Percentiles rank a stretch among this genome's conserved stretches.
Conservation (phyloP, 1,140 invertebrate genomes). For the Meloidogyne chitwoodi region DNA sequence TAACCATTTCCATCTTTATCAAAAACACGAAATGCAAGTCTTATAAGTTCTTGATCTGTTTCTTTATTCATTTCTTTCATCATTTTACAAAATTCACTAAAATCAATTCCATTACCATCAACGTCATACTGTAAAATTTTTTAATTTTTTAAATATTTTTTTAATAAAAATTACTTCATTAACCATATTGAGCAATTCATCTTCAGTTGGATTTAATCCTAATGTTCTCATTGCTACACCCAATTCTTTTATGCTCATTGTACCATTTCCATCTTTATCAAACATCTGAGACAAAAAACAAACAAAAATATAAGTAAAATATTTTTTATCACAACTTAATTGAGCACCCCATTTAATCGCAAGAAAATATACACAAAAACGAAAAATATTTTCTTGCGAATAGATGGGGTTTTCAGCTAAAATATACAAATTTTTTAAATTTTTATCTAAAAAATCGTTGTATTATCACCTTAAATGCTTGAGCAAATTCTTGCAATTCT, state of each 20-base stretch:
- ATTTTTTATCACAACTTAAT: no score
- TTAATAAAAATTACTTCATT: constrained; percentile 37
- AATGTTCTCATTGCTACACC: constrained; percentile 59
- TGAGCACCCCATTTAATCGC: no score
- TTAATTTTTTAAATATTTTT: neutral
- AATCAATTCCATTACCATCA: constrained; percentile 21
- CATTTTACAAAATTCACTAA: constrained; percentile 59
- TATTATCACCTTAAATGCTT: constrained; percentile 52
- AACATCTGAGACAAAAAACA: constrained; percentile 41
- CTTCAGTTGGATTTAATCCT: constrained; percentile 59
- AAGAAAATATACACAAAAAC: no score
- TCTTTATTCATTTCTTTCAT: constrained; percentile 61
- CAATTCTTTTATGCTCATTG: constrained; percentile 60
- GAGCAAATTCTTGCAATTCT: constrained; percentile 59
- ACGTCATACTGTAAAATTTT: constrained; percentile 18
- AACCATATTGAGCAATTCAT: constrained; percentile 54
- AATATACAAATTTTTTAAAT: neutral
- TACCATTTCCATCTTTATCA: constrained; percentile 59
- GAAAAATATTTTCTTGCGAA: no score
- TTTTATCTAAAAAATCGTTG: constrained; percentile 5
- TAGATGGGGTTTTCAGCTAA: no score
- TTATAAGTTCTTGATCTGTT: constrained; percentile 58
- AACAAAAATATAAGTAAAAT: no score
- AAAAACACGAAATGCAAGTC: constrained; percentile 60
- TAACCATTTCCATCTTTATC: constrained; percentile 59